Base-by-base conservation (phyloP, 2,113 vertebrate genomes). In the Morone saxatilis region DNA sequence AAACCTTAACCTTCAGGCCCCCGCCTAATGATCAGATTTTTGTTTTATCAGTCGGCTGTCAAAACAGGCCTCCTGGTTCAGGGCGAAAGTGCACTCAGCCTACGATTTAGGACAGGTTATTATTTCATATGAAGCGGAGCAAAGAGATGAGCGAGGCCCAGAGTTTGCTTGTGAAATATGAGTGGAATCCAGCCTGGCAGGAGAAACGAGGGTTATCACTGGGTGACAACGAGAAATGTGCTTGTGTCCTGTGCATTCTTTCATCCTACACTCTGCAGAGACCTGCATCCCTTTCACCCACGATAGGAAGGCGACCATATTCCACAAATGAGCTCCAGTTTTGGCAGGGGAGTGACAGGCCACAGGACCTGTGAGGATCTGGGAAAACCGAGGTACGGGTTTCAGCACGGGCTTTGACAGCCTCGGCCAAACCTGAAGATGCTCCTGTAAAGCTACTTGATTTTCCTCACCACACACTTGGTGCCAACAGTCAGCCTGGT, bases 91-190 rank as follows among this genome's bases (percentile, higher is more conserved):
- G 43, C 72, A 54, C 69, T 40, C 61, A 25, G 62, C 51, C 76
- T 20, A 45, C 63, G 19, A 76, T 78, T 48, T 50, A 62, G 78
- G 60, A 78, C 80, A 65, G 70, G 78, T 86, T 78, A 86, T 92
- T 84, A 89, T 91, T 89, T 89, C 41, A 80, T 81, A 75, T 45
- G 69, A 69, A 81, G 31, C 4, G 7, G 36, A 65, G 86, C 78
- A 66, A 67, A 65, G 85, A 66, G 57, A 75, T 14, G 79, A 84
- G 59, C 20, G 17, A 54, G 48, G 75, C 59, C 45, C 75, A 11
- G 78, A 83, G 89, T 89, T 88, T 92, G 89, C 89, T 80, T 77
- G 90, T 92, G 91, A 94, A 94, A 80, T 87, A 93, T 93, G 90
- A 90, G 51, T 53, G 89, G 92, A 93, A 93, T 95, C 57, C 81